A percentile compares a stretch with the other conserved stretches of the same genome.
phyloP scores from a whole-genome alignment of 2,888 invertebrate genomes.

The Sarcophaga carnaria region DNA sequence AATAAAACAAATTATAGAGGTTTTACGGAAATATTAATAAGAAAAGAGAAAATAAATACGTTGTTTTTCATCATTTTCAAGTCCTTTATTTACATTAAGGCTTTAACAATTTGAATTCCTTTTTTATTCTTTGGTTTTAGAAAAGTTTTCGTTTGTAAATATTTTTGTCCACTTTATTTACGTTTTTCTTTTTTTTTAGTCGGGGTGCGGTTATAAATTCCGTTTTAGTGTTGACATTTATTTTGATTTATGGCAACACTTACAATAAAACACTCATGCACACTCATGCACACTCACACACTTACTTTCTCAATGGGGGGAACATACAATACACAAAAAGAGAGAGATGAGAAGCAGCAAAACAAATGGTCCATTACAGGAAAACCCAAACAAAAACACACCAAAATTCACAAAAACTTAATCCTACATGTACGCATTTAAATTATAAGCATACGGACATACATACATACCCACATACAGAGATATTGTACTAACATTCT shows the following conservation, averaged over 20 bases:
- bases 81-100: too few relatives aligned
- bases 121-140: too few relatives aligned
- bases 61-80: too few relatives aligned
- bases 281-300: too few relatives aligned
- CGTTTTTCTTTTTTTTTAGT: constrained; percentile 30
- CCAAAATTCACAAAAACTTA: background rate
- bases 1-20: too few relatives aligned
- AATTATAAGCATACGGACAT: constrained; percentile 20
- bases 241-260: constrained; percentile 71
- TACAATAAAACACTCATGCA: constrained; percentile 64
- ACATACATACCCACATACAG: constrained; percentile 16
- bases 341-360: background rate
- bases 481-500: background rate
- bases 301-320: background rate
- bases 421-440: background rate
- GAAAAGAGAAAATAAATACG: too few relatives aligned
- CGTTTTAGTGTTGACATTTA: constrained; percentile 71
- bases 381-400: constrained; percentile 41
- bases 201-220: constrained; percentile 67
- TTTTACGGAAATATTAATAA: too few relatives aligned
- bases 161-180: constrained; percentile 6
- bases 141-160: constrained; percentile 24
- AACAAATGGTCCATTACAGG: constrained; percentile 60
- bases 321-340: background rate
- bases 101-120: too few relatives aligned